Evolutionary conservation across 2,113 vertebrate genomes (phyloP), one percentile per base, ranked within the genome.

Genomic region (Falco punctatus): DNA sequence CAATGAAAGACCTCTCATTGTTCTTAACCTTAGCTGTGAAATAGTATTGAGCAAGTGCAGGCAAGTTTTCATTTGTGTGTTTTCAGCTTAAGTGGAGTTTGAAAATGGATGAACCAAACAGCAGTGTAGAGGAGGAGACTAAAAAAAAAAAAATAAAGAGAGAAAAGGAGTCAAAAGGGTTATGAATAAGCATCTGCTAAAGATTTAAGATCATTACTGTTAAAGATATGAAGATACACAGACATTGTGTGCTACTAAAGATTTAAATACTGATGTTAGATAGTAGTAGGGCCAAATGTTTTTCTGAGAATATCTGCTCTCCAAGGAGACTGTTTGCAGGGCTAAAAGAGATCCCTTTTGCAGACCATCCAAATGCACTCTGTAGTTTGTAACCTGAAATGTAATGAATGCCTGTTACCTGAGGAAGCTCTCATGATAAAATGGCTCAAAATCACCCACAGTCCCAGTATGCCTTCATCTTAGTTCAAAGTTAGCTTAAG

Each of bases 1-100:
- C 94, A 90, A 8, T 92, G 88, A 95, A 90, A 96, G 74, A 69
- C 54, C 74, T 96, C 90, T 87, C 79, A 93, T 96, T 97, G 96
- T 97, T 96, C 89, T 80, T 69, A 93, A 61, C 81, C 54, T 88
- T 69, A 80, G 81, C 82, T 90, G 71, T 1, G 5, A 92, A 95
- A 86, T 32, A n/a, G 57, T 57, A 85, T 54, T 0, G 0, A 95
- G 64, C 96, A 88, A 96, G 96, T 69, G 79, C 32, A 30, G 92
- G 78, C 96, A 97, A 49, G 96, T 92, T 88, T 80, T 61, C 38
- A 74, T 82, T 82, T 83, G 81, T 96, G 52, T 80, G 58, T 82
- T 96, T 95, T 85, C 93, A 94, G 84, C 58, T 94, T 80, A 94
- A 88, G 35, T 72, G 81, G 75, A 92, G 66, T 80, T 92, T 93